A percentile compares a stretch with the other conserved stretches of the same genome.
These are phyloP conservation scores for Adrianichthys oophorus DNA, from an alignment of 2,797 vertebrate species.

Conservation along the genomic window DNA sequence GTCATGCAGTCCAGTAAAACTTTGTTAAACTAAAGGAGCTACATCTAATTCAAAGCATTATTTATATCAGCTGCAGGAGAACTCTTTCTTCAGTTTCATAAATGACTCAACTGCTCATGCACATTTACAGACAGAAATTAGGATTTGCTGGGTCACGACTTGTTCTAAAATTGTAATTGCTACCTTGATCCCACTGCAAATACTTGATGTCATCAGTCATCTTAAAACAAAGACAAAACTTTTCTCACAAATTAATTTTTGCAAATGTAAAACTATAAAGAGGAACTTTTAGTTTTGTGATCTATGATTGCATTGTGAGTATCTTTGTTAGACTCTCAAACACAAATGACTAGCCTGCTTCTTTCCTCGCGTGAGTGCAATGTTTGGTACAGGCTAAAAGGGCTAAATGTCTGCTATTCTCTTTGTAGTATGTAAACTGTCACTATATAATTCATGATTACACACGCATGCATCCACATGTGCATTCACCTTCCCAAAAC, in stretches of 20 bases:
- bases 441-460: slow-evolving; percentile 42
- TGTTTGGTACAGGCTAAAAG: slow-evolving; percentile 7
- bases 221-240: background rate
- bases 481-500: slow-evolving; percentile 38
- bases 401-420: slow-evolving; percentile 13
- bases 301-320: background rate
- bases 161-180: background rate
- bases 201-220: background rate
- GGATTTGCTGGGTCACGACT: background rate
- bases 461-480: slow-evolving; percentile 41
- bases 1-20: no score
- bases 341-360: slow-evolving; percentile 13
- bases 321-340: background rate
- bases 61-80: no score
- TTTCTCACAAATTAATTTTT: background rate
- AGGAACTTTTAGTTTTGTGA: background rate
- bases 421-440: slow-evolving; percentile 11
- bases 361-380: slow-evolving; percentile 5
- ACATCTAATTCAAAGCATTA: no score
- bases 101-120: no score
- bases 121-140: no score
- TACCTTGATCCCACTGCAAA: slow-evolving; percentile 2
- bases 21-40: no score
- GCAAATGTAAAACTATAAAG: no score
- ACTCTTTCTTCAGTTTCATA: no score